Conservation (phyloP, 2,888 invertebrate species). For the Eucriotettix oculatus region DNA sequence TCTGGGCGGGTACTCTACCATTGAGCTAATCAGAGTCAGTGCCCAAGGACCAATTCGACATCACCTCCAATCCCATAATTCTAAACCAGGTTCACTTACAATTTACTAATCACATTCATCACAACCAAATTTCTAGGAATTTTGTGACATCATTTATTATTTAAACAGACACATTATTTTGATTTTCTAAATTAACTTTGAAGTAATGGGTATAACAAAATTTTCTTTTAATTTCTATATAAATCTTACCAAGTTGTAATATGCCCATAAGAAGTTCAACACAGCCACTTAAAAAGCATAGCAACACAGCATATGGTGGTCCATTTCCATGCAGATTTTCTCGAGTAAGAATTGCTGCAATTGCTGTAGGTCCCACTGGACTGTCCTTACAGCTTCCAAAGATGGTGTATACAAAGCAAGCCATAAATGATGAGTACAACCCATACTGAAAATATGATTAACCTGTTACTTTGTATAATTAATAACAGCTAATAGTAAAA, state of each 20-base stretch:
- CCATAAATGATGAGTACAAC: slow-evolving; percentile 85
- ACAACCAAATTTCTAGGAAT: too few species aligned
- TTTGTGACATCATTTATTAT: too few species aligned
- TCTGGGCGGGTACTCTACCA: too few species aligned
- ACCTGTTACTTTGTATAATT: too few species aligned
- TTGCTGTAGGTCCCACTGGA: slow-evolving; percentile 82
- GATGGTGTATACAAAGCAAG: slow-evolving; percentile 79
- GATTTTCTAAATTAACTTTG: too few species aligned
- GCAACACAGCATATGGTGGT: slow-evolving; percentile 52
- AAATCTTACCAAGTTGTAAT: slow-evolving; percentile 46
- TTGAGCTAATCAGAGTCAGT: too few species aligned
- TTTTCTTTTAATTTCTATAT: not conserved
- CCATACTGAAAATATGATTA: slow-evolving; percentile 54
- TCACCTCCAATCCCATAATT: too few species aligned
- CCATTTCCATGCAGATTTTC: slow-evolving; percentile 55
- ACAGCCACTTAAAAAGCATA: slow-evolving; percentile 53
- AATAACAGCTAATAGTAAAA: too few species aligned
- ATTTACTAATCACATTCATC: too few species aligned
- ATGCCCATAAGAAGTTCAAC: slow-evolving; percentile 55
- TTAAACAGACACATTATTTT: too few species aligned
- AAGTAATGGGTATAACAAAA: not conserved
- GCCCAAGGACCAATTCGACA: too few species aligned
- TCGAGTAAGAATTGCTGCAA: slow-evolving; percentile 61
- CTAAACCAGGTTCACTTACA: too few species aligned
- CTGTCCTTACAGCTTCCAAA: slow-evolving; percentile 81